Conservation (phyloP, 1,140 invertebrate genomes). For the Batillaria attramentaria region DNA sequence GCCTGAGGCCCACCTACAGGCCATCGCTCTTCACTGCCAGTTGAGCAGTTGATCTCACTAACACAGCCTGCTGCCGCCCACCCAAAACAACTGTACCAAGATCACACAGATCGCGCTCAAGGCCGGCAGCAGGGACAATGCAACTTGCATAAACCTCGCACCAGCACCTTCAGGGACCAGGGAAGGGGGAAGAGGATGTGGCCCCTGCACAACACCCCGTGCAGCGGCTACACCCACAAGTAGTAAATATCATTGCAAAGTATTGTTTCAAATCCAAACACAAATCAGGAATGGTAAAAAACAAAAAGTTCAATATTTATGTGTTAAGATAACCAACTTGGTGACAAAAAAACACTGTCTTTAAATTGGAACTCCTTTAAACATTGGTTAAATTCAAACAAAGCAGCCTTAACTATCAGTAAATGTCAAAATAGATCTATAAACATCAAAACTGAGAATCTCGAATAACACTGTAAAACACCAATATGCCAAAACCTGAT, state of each 20-base stretch:
- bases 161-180: slow-evolving; percentile 18
- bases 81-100: no score
- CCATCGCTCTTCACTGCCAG: no score
- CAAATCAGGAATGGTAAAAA: slow-evolving; percentile 57
- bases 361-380: slow-evolving; percentile 32
- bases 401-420: slow-evolving; percentile 33
- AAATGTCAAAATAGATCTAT: slow-evolving; percentile 33
- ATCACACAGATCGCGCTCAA: no score
- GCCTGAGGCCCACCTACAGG: no score
- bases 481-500: slow-evolving; percentile 34
- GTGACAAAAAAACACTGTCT: slow-evolving; percentile 35
- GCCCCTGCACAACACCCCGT: slow-evolving; percentile 17
- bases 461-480: slow-evolving; percentile 38
- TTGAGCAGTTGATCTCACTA: no score
- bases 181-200: slow-evolving; percentile 1
- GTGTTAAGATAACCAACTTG: slow-evolving; percentile 13
- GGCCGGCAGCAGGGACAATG: no score
- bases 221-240: slow-evolving; percentile 20
- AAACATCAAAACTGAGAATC: slow-evolving; percentile 38
- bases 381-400: slow-evolving; percentile 25
- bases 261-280: slow-evolving; percentile 49
- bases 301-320: slow-evolving; percentile 38
- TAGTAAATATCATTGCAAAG: slow-evolving; percentile 53
- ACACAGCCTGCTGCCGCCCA: no score
- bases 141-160: background rate